phyloP scores from a whole-genome alignment of 2,888 invertebrate species.

The Dynastes hyllus region DNA sequence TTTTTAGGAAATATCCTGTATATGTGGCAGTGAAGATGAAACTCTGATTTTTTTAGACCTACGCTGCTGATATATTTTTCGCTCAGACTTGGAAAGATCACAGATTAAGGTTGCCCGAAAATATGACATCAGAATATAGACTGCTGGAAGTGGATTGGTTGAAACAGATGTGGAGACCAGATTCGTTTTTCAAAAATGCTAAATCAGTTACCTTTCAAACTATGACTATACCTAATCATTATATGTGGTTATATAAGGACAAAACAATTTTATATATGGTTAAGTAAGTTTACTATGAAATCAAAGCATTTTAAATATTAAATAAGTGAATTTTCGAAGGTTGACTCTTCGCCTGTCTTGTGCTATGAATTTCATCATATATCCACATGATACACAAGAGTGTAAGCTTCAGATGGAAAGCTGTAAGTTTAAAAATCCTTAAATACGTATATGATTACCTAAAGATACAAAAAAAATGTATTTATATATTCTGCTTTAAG shows the following conservation, averaged over 20 bases:
- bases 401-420: slow-evolving; percentile 97
- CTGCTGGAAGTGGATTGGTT: slow-evolving; percentile 92
- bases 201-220: slow-evolving; percentile 95
- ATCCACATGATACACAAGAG: slow-evolving; percentile 95
- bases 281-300: slow-evolving; percentile 75
- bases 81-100: slow-evolving; percentile 96
- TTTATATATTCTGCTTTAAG: too few relatives aligned
- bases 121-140: slow-evolving; percentile 94
- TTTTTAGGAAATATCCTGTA: background rate
- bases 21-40: background rate
- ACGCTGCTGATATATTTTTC: slow-evolving; percentile 93
- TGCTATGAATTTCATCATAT: slow-evolving; percentile 95
- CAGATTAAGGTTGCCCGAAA: slow-evolving; percentile 88
- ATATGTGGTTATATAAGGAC: slow-evolving; percentile 92
- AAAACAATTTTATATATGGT: slow-evolving; percentile 91
- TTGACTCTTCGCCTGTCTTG: slow-evolving; percentile 90
- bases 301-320: background rate
- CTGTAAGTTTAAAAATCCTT: slow-evolving; percentile 77
- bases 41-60: slow-evolving; percentile 76
- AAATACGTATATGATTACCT: too few relatives aligned
- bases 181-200: slow-evolving; percentile 95
- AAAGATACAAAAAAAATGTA: too few relatives aligned
- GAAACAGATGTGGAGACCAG: slow-evolving; percentile 95
- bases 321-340: slow-evolving; percentile 67
- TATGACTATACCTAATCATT: slow-evolving; percentile 96